Base-by-base conservation (phyloP, 1,140 invertebrate genomes). In the Hylaeus anthracinus region DNA sequence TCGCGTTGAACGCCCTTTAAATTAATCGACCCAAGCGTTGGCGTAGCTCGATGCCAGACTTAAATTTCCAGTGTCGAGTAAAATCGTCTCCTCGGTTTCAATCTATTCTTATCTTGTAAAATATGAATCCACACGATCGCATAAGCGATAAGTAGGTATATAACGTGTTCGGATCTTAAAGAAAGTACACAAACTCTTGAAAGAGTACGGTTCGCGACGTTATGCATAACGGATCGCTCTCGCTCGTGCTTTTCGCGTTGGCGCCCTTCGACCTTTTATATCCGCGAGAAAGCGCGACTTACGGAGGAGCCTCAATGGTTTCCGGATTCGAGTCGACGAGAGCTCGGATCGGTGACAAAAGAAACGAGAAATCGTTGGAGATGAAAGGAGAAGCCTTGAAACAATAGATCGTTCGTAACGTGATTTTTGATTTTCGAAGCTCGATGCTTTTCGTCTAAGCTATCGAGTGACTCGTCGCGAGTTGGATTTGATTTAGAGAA, bases 11-110 rank as follows among this genome's bases (percentile, higher is more conserved):
- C 75, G 37, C 37, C 12, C 37, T 67, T 60, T 70, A 53, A 77
- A 61, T 70, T 43, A 43, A 41, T 0, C 75, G 56, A 70, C 56
- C 56, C 26, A 51, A 77, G 70, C 53, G 66, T 60, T 15, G 9
- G 0, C 37, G 37, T 48, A 1, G 0, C 15, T 53, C 8, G 55
- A 15, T 4, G 15, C n/a, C n/a, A 14, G 15, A 45, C 65, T 64
- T 43, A 5, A 53, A 74, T 74, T 55, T n/a, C 48, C 61, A 53
- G 8, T 8, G 60, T 41, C 1, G 53, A 45, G 56, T 1, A 26
- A 26, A n/a, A 9, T 53, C 9, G 45, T 51, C 14, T 2, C 8
- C 26, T 2, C 26, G n/a, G 12, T 3, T 15, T 0, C 14, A 15
- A 39, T 39, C 55, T 15, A 3, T 58, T 15, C 2, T n/a, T n/a